A percentile compares a stretch with the other conserved stretches of the same genome.
Evolutionary conservation across 1,140 invertebrate species (phyloP).

Genomic region (Listronotus bonariensis): DNA sequence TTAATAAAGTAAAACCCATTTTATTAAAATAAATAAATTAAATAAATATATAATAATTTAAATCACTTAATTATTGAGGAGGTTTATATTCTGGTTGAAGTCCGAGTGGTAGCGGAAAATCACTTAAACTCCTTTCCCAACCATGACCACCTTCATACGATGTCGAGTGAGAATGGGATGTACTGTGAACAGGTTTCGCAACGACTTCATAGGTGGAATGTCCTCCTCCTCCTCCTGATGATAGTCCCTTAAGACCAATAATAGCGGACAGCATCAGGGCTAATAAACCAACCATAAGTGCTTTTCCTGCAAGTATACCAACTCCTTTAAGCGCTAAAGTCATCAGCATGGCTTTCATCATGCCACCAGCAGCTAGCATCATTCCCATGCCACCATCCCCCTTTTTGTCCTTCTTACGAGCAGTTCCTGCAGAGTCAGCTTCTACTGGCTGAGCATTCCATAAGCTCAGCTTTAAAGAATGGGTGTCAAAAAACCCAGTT

Average conservation of each 20-base stretch:
- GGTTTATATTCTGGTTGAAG: slow-evolving; percentile 51
- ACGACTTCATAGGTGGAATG: slow-evolving; percentile 84
- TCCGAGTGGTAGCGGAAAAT: slow-evolving; percentile 53
- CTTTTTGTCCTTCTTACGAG: slow-evolving; percentile 57
- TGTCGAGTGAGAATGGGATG: slow-evolving; percentile 72
- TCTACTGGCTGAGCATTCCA: slow-evolving; percentile 55
- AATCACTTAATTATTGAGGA: slow-evolving; percentile 18
- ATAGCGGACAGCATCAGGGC: slow-evolving; percentile 77
- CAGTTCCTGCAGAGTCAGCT: slow-evolving; percentile 43
- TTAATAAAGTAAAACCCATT: slow-evolving; percentile 10
- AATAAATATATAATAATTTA: slow-evolving; percentile 16
- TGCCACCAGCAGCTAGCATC: slow-evolving; percentile 62
- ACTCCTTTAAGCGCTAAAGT: slow-evolving; percentile 76
- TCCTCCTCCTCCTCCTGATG: slow-evolving; percentile 68
- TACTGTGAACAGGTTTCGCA: slow-evolving; percentile 76
- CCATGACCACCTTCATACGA: slow-evolving; percentile 66
- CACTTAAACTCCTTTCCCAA: slow-evolving; percentile 57
- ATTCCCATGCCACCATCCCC: slow-evolving; percentile 64
- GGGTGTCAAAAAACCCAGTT: slow-evolving; percentile 70
- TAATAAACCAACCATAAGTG: slow-evolving; percentile 80
- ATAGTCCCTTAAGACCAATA: slow-evolving; percentile 70
- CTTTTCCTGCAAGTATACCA: slow-evolving; percentile 80
- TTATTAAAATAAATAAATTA: slow-evolving; percentile 29
- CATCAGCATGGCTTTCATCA: slow-evolving; percentile 76
- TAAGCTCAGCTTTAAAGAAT: slow-evolving; percentile 73